These are phyloP conservation scores for Spilogale gracilis DNA, from an alignment of 2,113 vertebrate species.

Conservation along the genomic window DNA sequence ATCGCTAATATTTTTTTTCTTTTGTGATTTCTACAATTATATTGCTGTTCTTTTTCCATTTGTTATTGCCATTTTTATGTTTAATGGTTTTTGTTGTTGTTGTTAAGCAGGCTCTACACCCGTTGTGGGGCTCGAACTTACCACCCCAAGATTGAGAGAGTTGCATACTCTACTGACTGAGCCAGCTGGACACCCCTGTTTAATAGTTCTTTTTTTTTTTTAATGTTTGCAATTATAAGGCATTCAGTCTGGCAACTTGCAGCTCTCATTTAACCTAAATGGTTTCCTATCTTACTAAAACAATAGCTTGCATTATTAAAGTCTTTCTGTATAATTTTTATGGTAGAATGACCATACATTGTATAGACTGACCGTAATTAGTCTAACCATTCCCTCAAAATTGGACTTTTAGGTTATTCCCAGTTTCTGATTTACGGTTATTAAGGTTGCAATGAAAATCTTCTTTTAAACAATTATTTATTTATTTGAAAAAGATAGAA, in stretches of 20 bases:
- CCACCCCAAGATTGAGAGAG: neutral
- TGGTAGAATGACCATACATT: neutral
- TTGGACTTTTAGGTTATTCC: constrained; percentile 12
- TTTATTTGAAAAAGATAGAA: neutral
- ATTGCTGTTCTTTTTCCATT: constrained; percentile 12
- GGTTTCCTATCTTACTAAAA: neutral
- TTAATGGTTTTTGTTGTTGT: neutral
- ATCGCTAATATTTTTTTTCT: neutral
- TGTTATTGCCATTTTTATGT: constrained; percentile 43
- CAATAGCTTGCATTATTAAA: neutral
- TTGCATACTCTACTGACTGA: neutral
- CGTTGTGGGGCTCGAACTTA: neutral
- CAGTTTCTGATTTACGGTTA: constrained; percentile 45
- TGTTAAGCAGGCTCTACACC: neutral
- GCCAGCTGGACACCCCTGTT: neutral
- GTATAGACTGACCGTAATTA: neutral
- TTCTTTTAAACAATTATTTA: constrained; percentile 3
- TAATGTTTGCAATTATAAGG: constrained; percentile 33
- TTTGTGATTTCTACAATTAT: constrained; percentile 26
- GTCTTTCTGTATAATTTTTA: constrained; percentile 1
- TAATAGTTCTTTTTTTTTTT: neutral
- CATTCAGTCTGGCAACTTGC: neutral
- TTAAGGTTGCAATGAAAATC: constrained; percentile 10
- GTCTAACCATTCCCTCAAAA: neutral
- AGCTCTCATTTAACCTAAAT: neutral